Percentiles rank a stretch among this genome's conserved stretches.
Conservation (phyloP, 2,888 invertebrate genomes). For the Drosophila nr. perissopoda region DNA sequence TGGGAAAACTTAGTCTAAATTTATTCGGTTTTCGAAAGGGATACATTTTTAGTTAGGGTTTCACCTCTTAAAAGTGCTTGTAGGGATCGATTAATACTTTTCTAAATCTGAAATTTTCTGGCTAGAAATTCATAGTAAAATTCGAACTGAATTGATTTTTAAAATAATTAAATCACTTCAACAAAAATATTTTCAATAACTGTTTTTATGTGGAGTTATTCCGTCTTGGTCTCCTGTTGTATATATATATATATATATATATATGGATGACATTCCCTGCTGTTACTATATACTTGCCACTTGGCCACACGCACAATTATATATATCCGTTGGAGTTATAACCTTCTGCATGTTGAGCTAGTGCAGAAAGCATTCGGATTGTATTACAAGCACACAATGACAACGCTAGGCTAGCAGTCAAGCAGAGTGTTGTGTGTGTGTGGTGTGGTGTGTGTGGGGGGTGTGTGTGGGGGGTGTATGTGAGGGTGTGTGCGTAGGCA, state of each 20-base stretch:
- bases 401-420: slow-evolving; percentile 44
- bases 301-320: slow-evolving; percentile 11
- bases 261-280: neutral
- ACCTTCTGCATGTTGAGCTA: slow-evolving; percentile 23
- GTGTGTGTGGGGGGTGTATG: neutral
- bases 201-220: neutral
- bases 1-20: neutral
- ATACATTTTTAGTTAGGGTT: neutral
- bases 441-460: neutral
- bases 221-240: neutral
- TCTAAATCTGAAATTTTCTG: neutral
- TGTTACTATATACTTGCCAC: slow-evolving; percentile 17
- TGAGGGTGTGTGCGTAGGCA: slow-evolving; percentile 13
- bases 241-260: neutral
- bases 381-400: slow-evolving; percentile 53
- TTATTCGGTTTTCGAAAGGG: neutral
- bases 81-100: neutral
- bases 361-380: slow-evolving; percentile 28
- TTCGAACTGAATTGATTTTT: neutral
- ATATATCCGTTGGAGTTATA: slow-evolving; percentile 18
- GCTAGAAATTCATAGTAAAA: neutral
- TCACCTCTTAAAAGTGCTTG: neutral
- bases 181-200: neutral
- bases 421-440: slow-evolving; percentile 25
- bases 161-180: neutral